These are phyloP conservation scores for Sipha maydis DNA, from an alignment of 2,888 invertebrate genomes.

Conservation along the genomic window DNA sequence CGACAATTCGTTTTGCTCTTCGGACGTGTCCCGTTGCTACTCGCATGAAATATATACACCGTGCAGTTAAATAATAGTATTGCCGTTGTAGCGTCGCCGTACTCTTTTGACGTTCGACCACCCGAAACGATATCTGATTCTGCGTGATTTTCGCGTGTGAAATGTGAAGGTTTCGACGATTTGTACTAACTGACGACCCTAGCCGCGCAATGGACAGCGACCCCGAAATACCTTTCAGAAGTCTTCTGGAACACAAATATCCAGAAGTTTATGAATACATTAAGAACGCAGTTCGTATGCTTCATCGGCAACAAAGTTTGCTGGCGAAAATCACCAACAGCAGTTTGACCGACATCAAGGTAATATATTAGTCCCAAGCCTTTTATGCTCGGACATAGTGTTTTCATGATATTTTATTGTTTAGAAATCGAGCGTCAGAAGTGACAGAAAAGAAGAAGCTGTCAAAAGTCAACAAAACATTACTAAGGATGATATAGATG, in stretches of 20 bases:
- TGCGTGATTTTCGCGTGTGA: too few species aligned
- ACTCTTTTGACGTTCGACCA: too few species aligned
- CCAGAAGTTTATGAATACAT: conserved; percentile 45
- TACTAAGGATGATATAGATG: background rate
- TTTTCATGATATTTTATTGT: background rate
- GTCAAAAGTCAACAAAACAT: background rate
- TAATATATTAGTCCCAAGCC: background rate
- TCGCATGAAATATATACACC: too few species aligned
- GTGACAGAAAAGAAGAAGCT: background rate
- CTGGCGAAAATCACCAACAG: conserved; percentile 27
- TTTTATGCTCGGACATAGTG: too few species aligned
- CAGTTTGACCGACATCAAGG: background rate
- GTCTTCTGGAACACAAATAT: conserved; percentile 27
- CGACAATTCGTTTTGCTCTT: background rate
- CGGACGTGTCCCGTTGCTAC: background rate
- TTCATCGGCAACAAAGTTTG: conserved; percentile 47
- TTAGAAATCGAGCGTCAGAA: conserved; percentile 23
- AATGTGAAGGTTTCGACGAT: too few species aligned
- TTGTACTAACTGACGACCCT: background rate
- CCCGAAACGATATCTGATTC: too few species aligned
- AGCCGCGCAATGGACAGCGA: conserved; percentile 18
- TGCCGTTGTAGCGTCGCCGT: too few species aligned
- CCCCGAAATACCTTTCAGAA: conserved; percentile 43
- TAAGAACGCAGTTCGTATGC: conserved; percentile 42
- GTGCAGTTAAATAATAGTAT: too few species aligned